Percentiles rank a stretch among this genome's conserved stretches.
These are phyloP conservation scores for Phalanger gymnotis DNA, from an alignment of 2,797 vertebrate species.

Conservation along the genomic window DNA sequence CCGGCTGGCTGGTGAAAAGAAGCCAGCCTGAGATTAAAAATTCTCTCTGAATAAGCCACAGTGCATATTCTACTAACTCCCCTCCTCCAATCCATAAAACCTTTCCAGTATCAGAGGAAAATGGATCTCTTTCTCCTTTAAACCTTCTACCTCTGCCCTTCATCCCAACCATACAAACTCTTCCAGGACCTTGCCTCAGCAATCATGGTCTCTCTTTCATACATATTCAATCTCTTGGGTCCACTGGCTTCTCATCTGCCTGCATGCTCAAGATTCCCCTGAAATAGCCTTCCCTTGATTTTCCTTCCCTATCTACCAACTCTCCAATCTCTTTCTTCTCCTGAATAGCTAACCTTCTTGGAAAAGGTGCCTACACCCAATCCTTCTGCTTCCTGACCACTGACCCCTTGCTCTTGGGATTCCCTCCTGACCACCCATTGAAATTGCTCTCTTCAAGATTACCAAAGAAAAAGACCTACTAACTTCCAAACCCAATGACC, in stretches of 20 bases:
- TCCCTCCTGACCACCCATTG: not conserved
- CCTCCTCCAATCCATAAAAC: not conserved
- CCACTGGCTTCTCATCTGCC: not conserved
- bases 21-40: conserved; percentile 73
- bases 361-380: not conserved
- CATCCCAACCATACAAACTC: not conserved
- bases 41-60: conserved; percentile 26
- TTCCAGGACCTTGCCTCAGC: conserved; percentile 3
- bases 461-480: not conserved
- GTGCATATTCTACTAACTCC: not conserved
- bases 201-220: not conserved
- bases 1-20: conserved; percentile 72
- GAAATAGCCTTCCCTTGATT: not conserved
- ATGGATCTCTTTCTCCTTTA: not conserved
- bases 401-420: not conserved
- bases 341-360: not conserved
- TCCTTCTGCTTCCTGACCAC: not conserved
- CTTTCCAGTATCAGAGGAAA: not conserved
- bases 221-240: not conserved
- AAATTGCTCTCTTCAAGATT: not conserved
- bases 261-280: not conserved
- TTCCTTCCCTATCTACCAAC: not conserved
- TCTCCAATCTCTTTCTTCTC: not conserved
- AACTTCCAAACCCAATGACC: not conserved
- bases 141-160: not conserved